phyloP scores from a whole-genome alignment of 2,113 vertebrate species.

The Marmota monax region DNA sequence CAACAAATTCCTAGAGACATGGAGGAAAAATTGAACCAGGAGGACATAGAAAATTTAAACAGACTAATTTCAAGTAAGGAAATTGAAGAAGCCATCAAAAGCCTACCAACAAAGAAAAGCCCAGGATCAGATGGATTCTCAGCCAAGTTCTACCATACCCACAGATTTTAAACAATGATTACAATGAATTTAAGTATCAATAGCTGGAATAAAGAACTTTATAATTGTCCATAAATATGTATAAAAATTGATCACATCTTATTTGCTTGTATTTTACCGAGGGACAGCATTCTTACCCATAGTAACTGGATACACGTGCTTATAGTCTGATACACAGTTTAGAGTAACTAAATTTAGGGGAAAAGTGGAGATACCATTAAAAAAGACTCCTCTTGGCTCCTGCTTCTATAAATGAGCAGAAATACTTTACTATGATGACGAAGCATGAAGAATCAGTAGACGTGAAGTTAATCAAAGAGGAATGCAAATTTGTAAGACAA shows the following conservation, averaged over 20 bases:
- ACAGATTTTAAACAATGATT: constrained; percentile 42
- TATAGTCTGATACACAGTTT: background rate
- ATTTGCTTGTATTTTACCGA: background rate
- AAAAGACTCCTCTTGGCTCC: background rate
- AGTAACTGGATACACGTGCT: background rate
- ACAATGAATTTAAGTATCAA: constrained; percentile 47
- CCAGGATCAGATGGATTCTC: too few relatives aligned
- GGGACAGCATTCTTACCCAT: constrained; percentile 25
- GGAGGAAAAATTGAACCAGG: too few relatives aligned
- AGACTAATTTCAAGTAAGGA: too few relatives aligned
- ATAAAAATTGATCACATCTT: constrained; percentile 33
- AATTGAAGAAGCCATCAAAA: too few relatives aligned
- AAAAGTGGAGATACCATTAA: background rate
- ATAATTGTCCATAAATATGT: background rate
- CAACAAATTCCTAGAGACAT: too few relatives aligned
- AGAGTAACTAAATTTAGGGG: constrained; percentile 41
- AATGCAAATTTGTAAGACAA: constrained; percentile 1
- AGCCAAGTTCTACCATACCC: too few relatives aligned
- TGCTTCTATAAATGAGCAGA: background rate
- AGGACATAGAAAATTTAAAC: too few relatives aligned
- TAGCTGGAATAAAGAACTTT: constrained; percentile 15
- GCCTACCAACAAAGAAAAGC: too few relatives aligned
- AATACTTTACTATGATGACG: background rate
- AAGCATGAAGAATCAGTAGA: constrained; percentile 10
- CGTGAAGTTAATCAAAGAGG: constrained; percentile 8